phyloP scores from a whole-genome alignment of 1,140 invertebrate genomes.

The Apolygus lucorum region DNA sequence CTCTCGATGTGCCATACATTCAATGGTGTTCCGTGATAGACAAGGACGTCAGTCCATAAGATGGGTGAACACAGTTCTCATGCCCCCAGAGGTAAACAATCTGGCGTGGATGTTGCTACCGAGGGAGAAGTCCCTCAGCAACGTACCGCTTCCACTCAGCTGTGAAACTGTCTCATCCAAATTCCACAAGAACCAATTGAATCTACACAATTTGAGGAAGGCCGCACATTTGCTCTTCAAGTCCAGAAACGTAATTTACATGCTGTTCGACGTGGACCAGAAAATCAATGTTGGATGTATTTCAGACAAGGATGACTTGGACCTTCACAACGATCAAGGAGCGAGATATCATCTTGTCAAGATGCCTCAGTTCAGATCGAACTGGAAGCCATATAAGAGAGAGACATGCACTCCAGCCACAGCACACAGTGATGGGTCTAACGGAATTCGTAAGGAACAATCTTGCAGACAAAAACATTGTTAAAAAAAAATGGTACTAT shows the following conservation, averaged over 20 bases:
- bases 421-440: slow-evolving; percentile 68
- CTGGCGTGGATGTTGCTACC: slow-evolving; percentile 47
- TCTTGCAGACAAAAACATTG: slow-evolving; percentile 56
- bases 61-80: slow-evolving; percentile 80
- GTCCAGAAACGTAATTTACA: slow-evolving; percentile 13
- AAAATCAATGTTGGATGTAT: slow-evolving; percentile 18
- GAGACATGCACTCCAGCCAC: slow-evolving; percentile 59
- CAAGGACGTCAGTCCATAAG: slow-evolving; percentile 73
- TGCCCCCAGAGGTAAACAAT: slow-evolving; percentile 58
- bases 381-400: slow-evolving; percentile 73
- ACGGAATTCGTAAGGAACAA: slow-evolving; percentile 62
- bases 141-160: slow-evolving; percentile 45
- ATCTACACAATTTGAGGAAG: slow-evolving; percentile 53
- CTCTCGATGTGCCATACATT: neutral
- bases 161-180: slow-evolving; percentile 28
- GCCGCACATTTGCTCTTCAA: slow-evolving; percentile 43
- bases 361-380: slow-evolving; percentile 76
- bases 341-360: slow-evolving; percentile 72
- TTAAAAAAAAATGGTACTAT: slow-evolving; percentile 52
- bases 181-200: slow-evolving; percentile 48
- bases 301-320: slow-evolving; percentile 16
- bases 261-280: slow-evolving; percentile 17
- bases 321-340: slow-evolving; percentile 21
- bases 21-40: slow-evolving; percentile 54
- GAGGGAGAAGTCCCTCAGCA: slow-evolving; percentile 38